Evolutionary conservation across 1,140 invertebrate species (phyloP).

Genomic region (Akabosia matsudoensis): DNA sequence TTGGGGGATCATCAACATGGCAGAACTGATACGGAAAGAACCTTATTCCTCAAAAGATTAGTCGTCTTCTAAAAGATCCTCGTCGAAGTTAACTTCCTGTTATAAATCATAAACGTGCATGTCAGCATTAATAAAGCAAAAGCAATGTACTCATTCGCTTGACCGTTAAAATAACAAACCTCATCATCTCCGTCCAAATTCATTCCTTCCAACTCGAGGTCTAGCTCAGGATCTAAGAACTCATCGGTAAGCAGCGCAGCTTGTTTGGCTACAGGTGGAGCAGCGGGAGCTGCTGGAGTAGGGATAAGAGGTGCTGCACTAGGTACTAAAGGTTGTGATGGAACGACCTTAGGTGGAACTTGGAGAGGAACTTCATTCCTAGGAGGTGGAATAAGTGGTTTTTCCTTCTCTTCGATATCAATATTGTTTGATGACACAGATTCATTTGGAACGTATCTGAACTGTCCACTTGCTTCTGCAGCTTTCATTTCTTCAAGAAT

Average conservation of each 20-base stretch:
- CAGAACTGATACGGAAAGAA: no score
- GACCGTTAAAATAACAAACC: constrained; percentile 31
- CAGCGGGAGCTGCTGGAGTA: constrained; percentile 31
- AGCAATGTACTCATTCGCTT: background rate
- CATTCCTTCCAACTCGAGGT: constrained; percentile 54
- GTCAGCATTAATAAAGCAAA: background rate
- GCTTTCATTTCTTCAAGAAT: constrained; percentile 68
- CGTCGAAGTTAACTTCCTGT: constrained; percentile 65
- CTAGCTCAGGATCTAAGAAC: constrained; percentile 54
- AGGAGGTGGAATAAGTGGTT: constrained; percentile 28
- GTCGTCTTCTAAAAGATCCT: constrained; percentile 62
- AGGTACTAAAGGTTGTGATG: background rate
- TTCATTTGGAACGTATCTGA: constrained; percentile 51
- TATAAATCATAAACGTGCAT: constrained; percentile 48
- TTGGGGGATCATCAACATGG: no score
- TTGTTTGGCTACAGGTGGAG: constrained; percentile 26
- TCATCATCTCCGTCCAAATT: constrained; percentile 50
- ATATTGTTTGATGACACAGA: constrained; percentile 25
- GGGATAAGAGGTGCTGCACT: constrained; percentile 12
- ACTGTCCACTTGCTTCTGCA: constrained; percentile 58
- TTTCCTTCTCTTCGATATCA: constrained; percentile 37
- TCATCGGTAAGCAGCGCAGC: constrained; percentile 43
- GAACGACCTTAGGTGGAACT: background rate
- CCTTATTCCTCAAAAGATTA: no score
- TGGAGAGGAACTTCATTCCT: constrained; percentile 27